A percentile compares a stretch with the other conserved stretches of the same genome.
Evolutionary conservation across 2,797 vertebrate species (phyloP).

Genomic region (Dermochelys coriacea): DNA sequence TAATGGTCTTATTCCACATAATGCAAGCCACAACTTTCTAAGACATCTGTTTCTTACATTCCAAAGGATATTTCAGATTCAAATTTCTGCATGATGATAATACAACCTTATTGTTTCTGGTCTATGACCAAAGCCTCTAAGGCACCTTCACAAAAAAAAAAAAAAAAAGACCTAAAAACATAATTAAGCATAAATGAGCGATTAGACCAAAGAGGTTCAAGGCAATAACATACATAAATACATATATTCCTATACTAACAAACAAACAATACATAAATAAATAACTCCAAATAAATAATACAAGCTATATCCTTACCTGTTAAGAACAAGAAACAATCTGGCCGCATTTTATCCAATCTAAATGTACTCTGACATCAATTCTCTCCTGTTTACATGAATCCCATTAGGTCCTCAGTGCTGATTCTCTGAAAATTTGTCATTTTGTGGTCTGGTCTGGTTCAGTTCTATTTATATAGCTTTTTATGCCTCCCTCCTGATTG

Average conservation of each 20-base stretch:
- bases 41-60: conserved; percentile 35
- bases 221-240: background rate
- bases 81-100: background rate
- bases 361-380: background rate
- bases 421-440: background rate
- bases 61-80: conserved; percentile 8
- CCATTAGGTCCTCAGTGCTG: background rate
- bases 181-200: background rate
- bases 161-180: background rate
- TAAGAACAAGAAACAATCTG: background rate
- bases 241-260: background rate
- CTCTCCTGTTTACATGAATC: background rate
- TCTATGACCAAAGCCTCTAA: conserved; percentile 4
- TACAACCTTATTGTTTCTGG: conserved; percentile 14
- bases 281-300: rapidly evolving
- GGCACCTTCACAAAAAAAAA: conserved; percentile 17
- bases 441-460: background rate
- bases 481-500: background rate
- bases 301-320: rapidly evolving
- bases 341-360: rapidly evolving
- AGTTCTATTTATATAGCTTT: background rate
- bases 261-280: background rate
- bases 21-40: conserved; percentile 15
- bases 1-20: background rate
- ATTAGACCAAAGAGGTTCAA: background rate